Base-by-base conservation (phyloP, 1,140 invertebrate species). In the Bombus superbus region DNA sequence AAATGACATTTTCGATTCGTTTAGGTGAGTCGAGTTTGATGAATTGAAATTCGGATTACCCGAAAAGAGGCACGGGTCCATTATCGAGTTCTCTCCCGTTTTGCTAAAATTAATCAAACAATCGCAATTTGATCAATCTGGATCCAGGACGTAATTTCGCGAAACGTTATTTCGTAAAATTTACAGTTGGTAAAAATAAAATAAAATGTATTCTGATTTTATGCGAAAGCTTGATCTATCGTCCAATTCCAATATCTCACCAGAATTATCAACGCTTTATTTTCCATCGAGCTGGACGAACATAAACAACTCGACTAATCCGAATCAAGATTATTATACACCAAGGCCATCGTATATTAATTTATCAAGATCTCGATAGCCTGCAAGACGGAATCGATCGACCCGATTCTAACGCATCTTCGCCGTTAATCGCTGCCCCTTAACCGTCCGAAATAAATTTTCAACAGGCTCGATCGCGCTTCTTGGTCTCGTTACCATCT, bases 401-500 rank as follows among this genome's bases (percentile, higher is more conserved):
- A 40, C 10, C 35, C 13, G 35, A 25, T 69, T 69, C 35, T 69
- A 40, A 69, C 68, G 5, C 35, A 25, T 22, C 25, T 40, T 2
- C n/a, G 18, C 38, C 35, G 18, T 69, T 69, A 47, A 47, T 68
- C 66, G 13, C 28, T 25, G 13, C 11, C 8, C 15, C 28, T 32
- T 32, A 47, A 22, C 28, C 64, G 38, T 35, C 22, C n/a, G 18
- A 64, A 62, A 82, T n/a, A 66, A 82, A 77, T 81, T 72, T 68
- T 66, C n/a, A 86, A 35, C 47, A 42, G 59, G 9, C 35, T 71
- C 76, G 86, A 86, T 76, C 75, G 72, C 62, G 69, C 64, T 75
- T 82, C 72, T 62, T 66, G 75, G 69, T 53, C 75, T 83, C 64
- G 35, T 71, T 35, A 80, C 82, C 82, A 86, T 76, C 78, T 59